Percentiles rank a stretch among this genome's conserved stretches.
These are phyloP conservation scores for Catharus ustulatus DNA, from an alignment of 2,797 vertebrate species.

Conservation along the genomic window DNA sequence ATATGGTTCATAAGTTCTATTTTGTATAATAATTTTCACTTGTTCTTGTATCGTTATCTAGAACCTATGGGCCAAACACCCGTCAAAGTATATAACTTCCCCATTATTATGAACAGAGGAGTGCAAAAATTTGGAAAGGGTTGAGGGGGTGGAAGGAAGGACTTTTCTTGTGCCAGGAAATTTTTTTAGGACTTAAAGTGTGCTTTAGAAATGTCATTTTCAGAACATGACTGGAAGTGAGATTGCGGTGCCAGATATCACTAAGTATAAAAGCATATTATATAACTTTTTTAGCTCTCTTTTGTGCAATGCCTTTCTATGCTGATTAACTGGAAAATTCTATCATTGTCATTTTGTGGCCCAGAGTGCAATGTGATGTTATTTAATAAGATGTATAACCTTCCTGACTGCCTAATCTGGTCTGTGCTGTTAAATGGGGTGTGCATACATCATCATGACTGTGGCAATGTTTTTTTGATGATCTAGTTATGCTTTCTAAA, in stretches of 20 bases:
- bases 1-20: not conserved
- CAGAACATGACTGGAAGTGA: constrained; percentile 35
- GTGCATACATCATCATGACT: not conserved
- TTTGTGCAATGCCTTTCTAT: constrained; percentile 46
- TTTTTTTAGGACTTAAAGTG: constrained; percentile 21
- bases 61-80: not conserved
- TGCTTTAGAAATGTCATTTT: constrained; percentile 36
- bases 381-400: constrained; percentile 60
- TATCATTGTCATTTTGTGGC: constrained; percentile 41
- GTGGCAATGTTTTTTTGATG: constrained; percentile 21
- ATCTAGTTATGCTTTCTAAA: constrained; percentile 24
- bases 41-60: not conserved
- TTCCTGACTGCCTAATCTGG: constrained; percentile 20
- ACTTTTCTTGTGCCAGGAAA: not conserved
- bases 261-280: constrained; percentile 30
- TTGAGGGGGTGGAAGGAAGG: not conserved
- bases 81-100: not conserved
- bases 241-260: constrained; percentile 41
- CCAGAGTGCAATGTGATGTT: constrained; percentile 38
- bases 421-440: not conserved
- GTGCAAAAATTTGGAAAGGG: not conserved
- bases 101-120: not conserved
- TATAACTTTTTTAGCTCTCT: constrained; percentile 45
- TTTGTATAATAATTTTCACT: not conserved
- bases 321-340: constrained; percentile 55